A percentile compares a stretch with the other conserved stretches of the same genome.
phyloP scores from a whole-genome alignment of 2,797 vertebrate species.

The Argyrosomus regius region DNA sequence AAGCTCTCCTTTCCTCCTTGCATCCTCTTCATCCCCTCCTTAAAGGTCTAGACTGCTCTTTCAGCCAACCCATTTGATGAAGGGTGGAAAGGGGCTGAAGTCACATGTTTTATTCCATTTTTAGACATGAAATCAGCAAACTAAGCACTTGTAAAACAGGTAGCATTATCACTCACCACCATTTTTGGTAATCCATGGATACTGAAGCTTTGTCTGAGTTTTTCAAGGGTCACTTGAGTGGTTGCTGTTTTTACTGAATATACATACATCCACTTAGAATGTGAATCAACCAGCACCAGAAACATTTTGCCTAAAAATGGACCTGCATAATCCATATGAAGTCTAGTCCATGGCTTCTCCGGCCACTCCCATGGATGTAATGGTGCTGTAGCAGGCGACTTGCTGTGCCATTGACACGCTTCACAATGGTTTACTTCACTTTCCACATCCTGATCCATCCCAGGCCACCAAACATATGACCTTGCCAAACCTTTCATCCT shows the following conservation, averaged over 20 bases:
- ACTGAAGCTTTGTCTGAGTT: not conserved
- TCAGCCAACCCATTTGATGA: not conserved
- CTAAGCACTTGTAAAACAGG: not conserved
- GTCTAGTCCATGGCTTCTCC: not conserved
- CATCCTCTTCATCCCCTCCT: not conserved
- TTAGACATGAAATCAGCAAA: not conserved
- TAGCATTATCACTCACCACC: conserved; percentile 5
- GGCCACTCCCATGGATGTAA: not conserved
- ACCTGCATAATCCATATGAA: too few relatives aligned
- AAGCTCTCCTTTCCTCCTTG: not conserved
- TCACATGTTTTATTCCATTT: not conserved
- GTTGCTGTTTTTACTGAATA: not conserved
- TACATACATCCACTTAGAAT: too few relatives aligned
- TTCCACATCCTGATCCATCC: not conserved
- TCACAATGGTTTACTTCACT: not conserved
- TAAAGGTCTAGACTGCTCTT: not conserved
- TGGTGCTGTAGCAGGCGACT: too few relatives aligned
- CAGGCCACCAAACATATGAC: not conserved
- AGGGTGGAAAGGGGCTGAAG: not conserved
- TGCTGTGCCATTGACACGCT: not conserved
- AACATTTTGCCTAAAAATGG: too few relatives aligned
- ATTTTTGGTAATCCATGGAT: conserved; percentile 2
- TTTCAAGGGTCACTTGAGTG: not conserved
- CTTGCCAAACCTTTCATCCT: not conserved
- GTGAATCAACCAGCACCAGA: too few relatives aligned